Evolutionary conservation across 2,113 vertebrate species (phyloP), one percentile per base, ranked within the genome.

Genomic region (Baryphthengus martii): DNA sequence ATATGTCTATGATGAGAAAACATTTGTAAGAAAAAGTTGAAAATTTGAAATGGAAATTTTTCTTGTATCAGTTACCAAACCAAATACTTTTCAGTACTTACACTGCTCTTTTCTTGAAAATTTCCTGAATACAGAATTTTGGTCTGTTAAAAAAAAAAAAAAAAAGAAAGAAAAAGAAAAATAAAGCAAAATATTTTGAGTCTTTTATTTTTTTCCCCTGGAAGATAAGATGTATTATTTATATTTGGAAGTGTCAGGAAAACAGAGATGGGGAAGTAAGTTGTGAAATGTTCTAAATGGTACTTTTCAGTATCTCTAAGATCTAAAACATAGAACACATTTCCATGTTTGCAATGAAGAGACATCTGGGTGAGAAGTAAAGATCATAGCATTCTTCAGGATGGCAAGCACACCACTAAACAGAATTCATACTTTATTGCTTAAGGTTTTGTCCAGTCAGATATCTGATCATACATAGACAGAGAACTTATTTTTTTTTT

Each of bases 291-390:
- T 47, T 83, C 16, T 70, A n/a, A 42, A 62, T 56, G 1, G 18
- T 55, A 5, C 2, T 55, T 79, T 83, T 76, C 33, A 59, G 19
- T 44, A 15, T 33, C 18, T 45, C 28, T 62, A 55, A 55, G 10
- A n/a, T 37, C 5, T 29, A 3, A 42, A 56, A 35, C 3, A 40
- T 20, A 18, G 9, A 55, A 47, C 2, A 39, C 2, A 12, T 67
- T 63, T 72, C 25, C 3, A 28, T 3, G 4, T 53, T 92, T 3
- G 4, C 5, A 59, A 3, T 45, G 23, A 77, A 62, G 7, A 89
- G 19, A 63, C 49, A 71, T 9, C 35, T 28, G 10, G 4, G 2
- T 42, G 13, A 0, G 0, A 92, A 88, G 5, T 18, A 24, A 76
- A 35, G 79, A 52, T 33, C 20, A 50, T 4, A 50, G 11, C 55